phyloP scores from a whole-genome alignment of 2,888 invertebrate species.

The Quadriops clusia region DNA sequence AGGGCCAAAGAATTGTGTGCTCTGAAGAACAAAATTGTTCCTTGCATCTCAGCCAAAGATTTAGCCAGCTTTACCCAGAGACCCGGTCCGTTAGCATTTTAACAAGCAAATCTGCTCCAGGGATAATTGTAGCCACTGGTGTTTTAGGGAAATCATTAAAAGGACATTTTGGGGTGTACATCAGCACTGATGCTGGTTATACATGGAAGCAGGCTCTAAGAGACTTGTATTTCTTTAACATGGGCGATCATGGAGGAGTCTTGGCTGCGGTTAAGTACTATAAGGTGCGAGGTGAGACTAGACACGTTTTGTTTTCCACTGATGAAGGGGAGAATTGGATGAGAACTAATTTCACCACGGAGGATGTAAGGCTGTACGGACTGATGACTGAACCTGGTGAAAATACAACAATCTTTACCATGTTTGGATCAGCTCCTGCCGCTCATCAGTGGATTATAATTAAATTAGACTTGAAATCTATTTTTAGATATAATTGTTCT shows the following conservation, averaged over 20 bases:
- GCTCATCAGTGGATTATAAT: slow-evolving; percentile 83
- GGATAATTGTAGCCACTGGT: slow-evolving; percentile 78
- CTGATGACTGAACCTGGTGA: slow-evolving; percentile 91
- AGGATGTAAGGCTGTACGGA: slow-evolving; percentile 74
- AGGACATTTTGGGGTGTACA: slow-evolving; percentile 67
- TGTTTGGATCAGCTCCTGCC: slow-evolving; percentile 73
- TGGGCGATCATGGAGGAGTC: slow-evolving; percentile 86
- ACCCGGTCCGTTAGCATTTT: slow-evolving; percentile 70
- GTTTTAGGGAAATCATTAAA: slow-evolving; percentile 66
- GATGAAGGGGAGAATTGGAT: slow-evolving; percentile 80
- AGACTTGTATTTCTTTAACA: slow-evolving; percentile 74
- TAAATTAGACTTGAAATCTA: slow-evolving; percentile 48
- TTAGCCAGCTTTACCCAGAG: slow-evolving; percentile 70
- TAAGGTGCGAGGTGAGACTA: slow-evolving; percentile 61
- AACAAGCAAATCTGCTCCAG: slow-evolving; percentile 78
- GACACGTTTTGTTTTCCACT: slow-evolving; percentile 69
- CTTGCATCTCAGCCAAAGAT: slow-evolving; percentile 77
- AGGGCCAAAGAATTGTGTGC: slow-evolving; percentile 54
- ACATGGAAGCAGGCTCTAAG: slow-evolving; percentile 65
- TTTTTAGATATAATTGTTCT: slow-evolving; percentile 36
- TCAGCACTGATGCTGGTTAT: slow-evolving; percentile 71
- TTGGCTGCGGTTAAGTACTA: slow-evolving; percentile 76
- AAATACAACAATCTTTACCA: slow-evolving; percentile 80
- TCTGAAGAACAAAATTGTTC: slow-evolving; percentile 58
- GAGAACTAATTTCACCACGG: slow-evolving; percentile 52